Evolutionary conservation across 2,797 vertebrate genomes (phyloP).

Genomic region (Lycodopsis pacificus): DNA sequence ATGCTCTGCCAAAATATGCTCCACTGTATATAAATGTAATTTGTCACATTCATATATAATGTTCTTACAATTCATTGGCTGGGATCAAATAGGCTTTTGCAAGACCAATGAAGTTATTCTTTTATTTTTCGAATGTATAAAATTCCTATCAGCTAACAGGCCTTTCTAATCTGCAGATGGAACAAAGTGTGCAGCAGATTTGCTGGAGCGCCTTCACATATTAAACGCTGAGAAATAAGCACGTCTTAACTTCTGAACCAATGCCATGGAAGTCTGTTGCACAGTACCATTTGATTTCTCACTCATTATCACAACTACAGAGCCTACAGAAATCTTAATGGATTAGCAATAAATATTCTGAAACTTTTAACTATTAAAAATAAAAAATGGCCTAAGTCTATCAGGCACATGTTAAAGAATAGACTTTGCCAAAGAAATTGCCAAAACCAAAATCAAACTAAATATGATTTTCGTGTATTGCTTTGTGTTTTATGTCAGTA

Average conservation of each 20-base stretch:
- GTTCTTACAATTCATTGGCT: conserved; percentile 10
- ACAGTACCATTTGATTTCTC: not conserved
- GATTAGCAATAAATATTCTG: not conserved
- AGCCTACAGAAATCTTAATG: not conserved
- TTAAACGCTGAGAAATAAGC: conserved; percentile 8
- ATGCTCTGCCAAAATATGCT: conserved; percentile 24
- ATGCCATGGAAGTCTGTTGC: not conserved
- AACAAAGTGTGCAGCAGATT: conserved; percentile 12
- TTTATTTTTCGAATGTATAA: not conserved
- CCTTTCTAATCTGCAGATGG: not conserved
- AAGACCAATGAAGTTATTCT: not conserved
- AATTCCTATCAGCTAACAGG: not conserved
- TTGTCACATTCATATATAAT: conserved; percentile 20
- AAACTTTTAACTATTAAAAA: not conserved
- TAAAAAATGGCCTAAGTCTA: not conserved
- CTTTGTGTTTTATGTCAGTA: not conserved
- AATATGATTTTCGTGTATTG: not conserved
- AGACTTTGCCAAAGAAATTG: not conserved
- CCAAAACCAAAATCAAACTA: no score
- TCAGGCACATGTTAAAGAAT: not conserved
- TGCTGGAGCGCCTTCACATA: not conserved
- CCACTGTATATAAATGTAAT: not conserved
- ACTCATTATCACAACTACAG: not conserved
- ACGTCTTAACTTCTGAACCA: not conserved
- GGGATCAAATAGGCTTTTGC: conserved; percentile 7